Evolutionary conservation across 2,113 vertebrate genomes (phyloP), one percentile per base, ranked within the genome.

Genomic region (Psettodes erumei): DNA sequence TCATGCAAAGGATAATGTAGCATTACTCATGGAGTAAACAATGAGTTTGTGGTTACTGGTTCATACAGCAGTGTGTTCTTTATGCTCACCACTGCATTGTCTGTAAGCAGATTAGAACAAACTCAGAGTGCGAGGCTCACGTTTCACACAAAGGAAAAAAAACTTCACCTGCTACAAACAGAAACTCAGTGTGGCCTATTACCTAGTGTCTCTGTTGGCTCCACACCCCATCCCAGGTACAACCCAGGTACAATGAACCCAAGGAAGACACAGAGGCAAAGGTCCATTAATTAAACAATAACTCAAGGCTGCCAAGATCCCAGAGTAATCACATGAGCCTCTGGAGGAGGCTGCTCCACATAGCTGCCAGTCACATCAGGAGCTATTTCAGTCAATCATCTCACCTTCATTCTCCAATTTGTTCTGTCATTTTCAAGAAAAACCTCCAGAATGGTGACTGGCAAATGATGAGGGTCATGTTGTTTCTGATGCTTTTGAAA

Each of bases 141-240:
- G 71, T 90, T 81, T 89, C 80, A 84, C 50, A 64, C 10, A 18
- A 38, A 30, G 56, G 81, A 43, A 40, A 71, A 47, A 71, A 81
- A 66, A 63, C n/a, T 21, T 50, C 35, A 51, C 33, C 51, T 2
- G 75, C 50, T 82, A 85, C 82, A 78, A 68, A 88, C 77, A 80
- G 33, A 63, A 67, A 78, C 42, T 38, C 4, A 25, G n/a, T 18
- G 3, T 30, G 38, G 55, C 45, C 32, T 55, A 35, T 54, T 1
- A 8, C 56, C 15, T 79, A 61, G 19, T 9, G 28, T 66, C 61
- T 67, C 67, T 54, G 53, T 85, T 75, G 73, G 48, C 64, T 51
- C 51, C 56, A 70, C 53, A 68, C 48, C 48, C 15, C 15, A 27
- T 33, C 23, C 5, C 40, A 51, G 68, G 42, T 55, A 21, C n/a